A percentile compares a stretch with the other conserved stretches of the same genome.
Evolutionary conservation across 2,888 invertebrate species (phyloP).

Genomic region (Spilosoma lubricipeda): DNA sequence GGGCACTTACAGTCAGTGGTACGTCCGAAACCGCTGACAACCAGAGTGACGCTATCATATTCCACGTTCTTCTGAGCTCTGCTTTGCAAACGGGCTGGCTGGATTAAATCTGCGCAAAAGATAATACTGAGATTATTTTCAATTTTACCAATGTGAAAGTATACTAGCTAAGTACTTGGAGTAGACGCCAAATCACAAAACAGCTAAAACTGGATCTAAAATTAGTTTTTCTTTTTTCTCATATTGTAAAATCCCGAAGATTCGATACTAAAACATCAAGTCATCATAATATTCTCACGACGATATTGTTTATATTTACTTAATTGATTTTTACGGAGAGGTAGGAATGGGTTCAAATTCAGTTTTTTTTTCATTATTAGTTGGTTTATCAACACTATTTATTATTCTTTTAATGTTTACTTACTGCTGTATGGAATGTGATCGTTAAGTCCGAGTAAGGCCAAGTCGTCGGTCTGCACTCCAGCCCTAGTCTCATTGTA

Average conservation of each 20-base stretch:
- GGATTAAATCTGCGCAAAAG: conserved; percentile 57
- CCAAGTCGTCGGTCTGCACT: conserved; percentile 76
- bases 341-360: neutral
- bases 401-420: conserved; percentile 36
- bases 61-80: conserved; percentile 61
- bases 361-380: neutral
- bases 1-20: conserved; percentile 55
- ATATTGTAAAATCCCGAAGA: no score
- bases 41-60: conserved; percentile 60
- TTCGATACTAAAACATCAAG: no score
- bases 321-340: neutral
- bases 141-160: no score
- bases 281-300: no score
- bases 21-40: conserved; percentile 73
- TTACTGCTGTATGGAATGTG: conserved; percentile 64
- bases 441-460: conserved; percentile 62
- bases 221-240: no score
- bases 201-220: no score
- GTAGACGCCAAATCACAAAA: no score
- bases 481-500: conserved; percentile 65
- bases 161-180: no score
- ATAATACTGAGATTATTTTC: neutral
- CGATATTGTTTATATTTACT: no score
- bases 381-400: neutral
- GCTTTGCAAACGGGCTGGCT: conserved; percentile 72